Evolutionary conservation across 2,888 invertebrate genomes (phyloP).

Genomic region (Drosophila phalerata): DNA sequence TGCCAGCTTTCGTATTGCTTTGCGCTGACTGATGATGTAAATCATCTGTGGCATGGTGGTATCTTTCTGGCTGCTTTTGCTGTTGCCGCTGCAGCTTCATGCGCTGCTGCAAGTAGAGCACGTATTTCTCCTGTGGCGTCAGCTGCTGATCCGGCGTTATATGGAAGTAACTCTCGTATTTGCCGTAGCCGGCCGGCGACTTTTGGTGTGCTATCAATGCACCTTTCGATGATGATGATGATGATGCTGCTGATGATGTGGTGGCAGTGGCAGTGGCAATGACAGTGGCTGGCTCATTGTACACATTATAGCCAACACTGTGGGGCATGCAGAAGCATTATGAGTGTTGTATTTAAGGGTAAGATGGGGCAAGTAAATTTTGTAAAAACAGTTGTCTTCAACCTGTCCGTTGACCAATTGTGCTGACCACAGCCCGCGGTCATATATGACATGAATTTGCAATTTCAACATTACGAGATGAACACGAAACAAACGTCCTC

Average conservation of each 20-base stretch:
- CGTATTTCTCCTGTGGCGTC: slow-evolving; percentile 85
- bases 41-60: slow-evolving; percentile 48
- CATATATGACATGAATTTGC: slow-evolving; percentile 80
- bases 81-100: slow-evolving; percentile 68
- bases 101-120: slow-evolving; percentile 84
- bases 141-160: slow-evolving; percentile 73
- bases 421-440: slow-evolving; percentile 57
- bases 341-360: slow-evolving; percentile 17
- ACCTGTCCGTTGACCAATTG: slow-evolving; percentile 9
- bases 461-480: slow-evolving; percentile 72
- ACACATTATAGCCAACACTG: slow-evolving; percentile 72
- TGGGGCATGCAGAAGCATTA: slow-evolving; percentile 54
- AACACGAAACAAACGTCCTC: slow-evolving; percentile 29
- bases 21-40: slow-evolving; percentile 63
- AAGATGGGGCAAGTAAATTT: neutral
- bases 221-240: slow-evolving; percentile 49
- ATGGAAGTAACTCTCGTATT: slow-evolving; percentile 69
- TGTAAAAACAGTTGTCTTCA: slow-evolving; percentile 50
- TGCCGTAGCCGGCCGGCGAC: slow-evolving; percentile 61
- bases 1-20: slow-evolving; percentile 62
- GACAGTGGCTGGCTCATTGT: slow-evolving; percentile 61
- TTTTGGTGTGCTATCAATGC: slow-evolving; percentile 66
- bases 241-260: slow-evolving; percentile 40
- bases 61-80: slow-evolving; percentile 39
- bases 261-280: slow-evolving; percentile 1